Evolutionary conservation across 2,888 invertebrate species (phyloP), one percentile per base, ranked within the genome.

Genomic region (Deilephila porcellus): DNA sequence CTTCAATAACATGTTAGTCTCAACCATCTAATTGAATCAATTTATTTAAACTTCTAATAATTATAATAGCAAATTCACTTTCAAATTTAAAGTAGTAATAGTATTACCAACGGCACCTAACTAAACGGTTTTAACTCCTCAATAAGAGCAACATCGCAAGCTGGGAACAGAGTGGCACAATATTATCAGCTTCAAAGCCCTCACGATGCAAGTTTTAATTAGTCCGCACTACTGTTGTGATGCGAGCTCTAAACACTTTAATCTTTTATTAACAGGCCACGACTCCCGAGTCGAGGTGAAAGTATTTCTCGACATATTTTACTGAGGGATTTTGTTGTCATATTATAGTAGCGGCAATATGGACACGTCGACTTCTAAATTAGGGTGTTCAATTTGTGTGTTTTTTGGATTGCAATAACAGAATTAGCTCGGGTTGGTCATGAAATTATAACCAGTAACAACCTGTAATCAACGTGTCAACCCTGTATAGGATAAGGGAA

Each of bases 181-280:
- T 34, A 34, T 63, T 63, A 63, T 63, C 17, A 63, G 17, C 63
- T 63, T 37, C 4, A 63, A 63, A 37, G 34, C n/a, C 34, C 37
- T 56, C 56, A n/a, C 34, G 34, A 19, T 37, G 34, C 11, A 37
- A 63, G 63, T 34, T 63, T 63, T 63, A 37, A 63, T 63, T 63
- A 63, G n/a, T 37, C 19, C n/a, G 63, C 37, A 63, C 37, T 63
- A 7, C 63, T n/a, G 34, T 63, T 63, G 34, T 34, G 34, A 63
- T 63, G 37, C 63, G 34, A 19, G n/a, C 8, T 63, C 7, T 37
- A 63, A 56, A 63, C 34, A 14, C 63, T 63, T 62, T 37, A 63
- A 34, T 63, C 4, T n/a, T 37, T 34, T 34, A 63, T 32, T 32
- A 63, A 17, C 32, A 34, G 32, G 34, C 63, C 29, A 29, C 17